phyloP scores from a whole-genome alignment of 1,140 invertebrate species.

The Drosophila neocordata region DNA sequence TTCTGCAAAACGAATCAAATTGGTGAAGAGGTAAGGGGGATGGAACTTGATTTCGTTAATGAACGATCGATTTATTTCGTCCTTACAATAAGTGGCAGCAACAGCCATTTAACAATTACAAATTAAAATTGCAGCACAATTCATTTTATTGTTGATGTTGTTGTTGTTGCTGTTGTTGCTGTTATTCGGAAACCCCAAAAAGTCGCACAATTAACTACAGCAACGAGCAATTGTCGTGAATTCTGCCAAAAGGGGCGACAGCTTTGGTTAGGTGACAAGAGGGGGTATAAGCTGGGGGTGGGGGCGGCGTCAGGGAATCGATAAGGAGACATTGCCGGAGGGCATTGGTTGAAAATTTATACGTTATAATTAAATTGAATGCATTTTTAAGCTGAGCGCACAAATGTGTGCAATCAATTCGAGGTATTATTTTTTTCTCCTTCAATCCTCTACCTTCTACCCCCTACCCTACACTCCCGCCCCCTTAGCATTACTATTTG shows the following conservation, averaged over 20 bases:
- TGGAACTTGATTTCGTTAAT: not conserved
- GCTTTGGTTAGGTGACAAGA: no score
- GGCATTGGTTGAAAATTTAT: constrained; percentile 56
- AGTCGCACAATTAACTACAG: constrained; percentile 66
- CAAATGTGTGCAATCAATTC: constrained; percentile 70
- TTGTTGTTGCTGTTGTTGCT: constrained; percentile 18
- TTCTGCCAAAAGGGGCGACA: not conserved
- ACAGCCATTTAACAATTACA: constrained; percentile 27
- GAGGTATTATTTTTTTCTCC: constrained; percentile 39
- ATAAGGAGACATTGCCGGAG: not conserved
- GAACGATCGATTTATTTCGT: not conserved
- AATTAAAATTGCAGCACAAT: constrained; percentile 18
- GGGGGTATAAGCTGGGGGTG: not conserved
- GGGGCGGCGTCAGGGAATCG: no score
- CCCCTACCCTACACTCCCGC: no score
- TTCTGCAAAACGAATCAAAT: not conserved
- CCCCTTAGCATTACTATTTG: not conserved
- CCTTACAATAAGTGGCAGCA: constrained; percentile 30
- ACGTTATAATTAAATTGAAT: constrained; percentile 75
- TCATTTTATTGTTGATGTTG: constrained; percentile 24
- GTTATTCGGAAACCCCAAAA: constrained; percentile 32
- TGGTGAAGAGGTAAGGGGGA: not conserved
- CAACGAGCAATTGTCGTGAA: constrained; percentile 21
- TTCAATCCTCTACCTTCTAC: no score
- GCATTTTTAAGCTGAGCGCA: constrained; percentile 69